phyloP scores from a whole-genome alignment of 2,888 invertebrate genomes.

The Epirrhoe alternata region DNA sequence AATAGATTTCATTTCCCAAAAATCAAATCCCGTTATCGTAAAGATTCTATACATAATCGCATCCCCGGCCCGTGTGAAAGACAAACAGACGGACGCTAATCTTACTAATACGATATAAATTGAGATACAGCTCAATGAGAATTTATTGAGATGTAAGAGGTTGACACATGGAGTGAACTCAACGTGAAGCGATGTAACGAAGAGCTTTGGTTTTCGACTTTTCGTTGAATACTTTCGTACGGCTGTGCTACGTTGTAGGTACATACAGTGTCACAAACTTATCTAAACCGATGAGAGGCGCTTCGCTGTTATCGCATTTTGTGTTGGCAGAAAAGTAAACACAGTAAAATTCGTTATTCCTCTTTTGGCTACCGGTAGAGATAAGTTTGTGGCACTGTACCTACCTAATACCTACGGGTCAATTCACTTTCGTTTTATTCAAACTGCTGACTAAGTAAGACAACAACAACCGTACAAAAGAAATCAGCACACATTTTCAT shows the following conservation, averaged over 20 bases:
- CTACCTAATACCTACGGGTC: too few species aligned
- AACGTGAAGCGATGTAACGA: not conserved
- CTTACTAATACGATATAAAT: slow-evolving; percentile 57
- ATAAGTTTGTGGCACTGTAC: too few species aligned
- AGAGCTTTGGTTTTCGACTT: not conserved
- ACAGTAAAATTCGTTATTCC: too few species aligned
- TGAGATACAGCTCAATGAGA: slow-evolving; percentile 51
- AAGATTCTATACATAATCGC: slow-evolving; percentile 44
- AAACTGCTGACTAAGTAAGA: not conserved
- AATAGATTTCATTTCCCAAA: slow-evolving; percentile 18
- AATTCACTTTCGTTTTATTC: too few species aligned
- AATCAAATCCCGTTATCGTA: slow-evolving; percentile 33
- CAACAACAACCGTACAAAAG: not conserved
- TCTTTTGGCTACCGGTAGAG: too few species aligned
- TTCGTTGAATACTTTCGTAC: not conserved
- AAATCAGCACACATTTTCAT: not conserved
- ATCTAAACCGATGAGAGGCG: too few species aligned
- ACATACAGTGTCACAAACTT: too few species aligned
- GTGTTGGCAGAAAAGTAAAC: too few species aligned
- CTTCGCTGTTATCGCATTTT: too few species aligned
- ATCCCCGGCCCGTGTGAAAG: slow-evolving; percentile 52
- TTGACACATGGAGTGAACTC: slow-evolving; percentile 31
- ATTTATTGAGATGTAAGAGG: slow-evolving; percentile 36
- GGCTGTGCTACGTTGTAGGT: not conserved
- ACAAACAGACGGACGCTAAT: slow-evolving; percentile 54